A percentile compares a stretch with the other conserved stretches of the same genome.
Conservation (phyloP, 2,797 vertebrate genomes). For the Gallinago stenura region DNA sequence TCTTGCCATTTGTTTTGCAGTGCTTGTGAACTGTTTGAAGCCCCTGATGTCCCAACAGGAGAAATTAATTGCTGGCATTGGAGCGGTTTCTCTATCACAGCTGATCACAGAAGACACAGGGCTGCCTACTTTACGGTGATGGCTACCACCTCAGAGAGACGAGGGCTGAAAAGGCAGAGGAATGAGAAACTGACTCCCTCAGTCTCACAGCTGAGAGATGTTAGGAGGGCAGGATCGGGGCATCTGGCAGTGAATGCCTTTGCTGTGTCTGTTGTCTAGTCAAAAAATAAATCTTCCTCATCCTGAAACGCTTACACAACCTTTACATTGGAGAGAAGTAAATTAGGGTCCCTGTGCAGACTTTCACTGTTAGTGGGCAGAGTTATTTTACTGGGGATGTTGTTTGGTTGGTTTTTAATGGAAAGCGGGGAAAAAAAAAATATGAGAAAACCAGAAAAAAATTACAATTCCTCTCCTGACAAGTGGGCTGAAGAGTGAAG, state of each 20-base stretch:
- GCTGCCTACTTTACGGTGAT: not conserved
- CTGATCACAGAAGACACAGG: not conserved
- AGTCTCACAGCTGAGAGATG: not conserved
- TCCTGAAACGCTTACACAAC: not conserved
- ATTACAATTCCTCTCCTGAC: not conserved
- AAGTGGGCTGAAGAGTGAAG: not conserved
- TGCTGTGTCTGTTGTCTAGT: not conserved
- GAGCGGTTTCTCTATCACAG: not conserved
- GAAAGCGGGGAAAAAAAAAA: not conserved
- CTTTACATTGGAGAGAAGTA: not conserved
- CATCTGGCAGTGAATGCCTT: not conserved
- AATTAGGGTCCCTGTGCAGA: not conserved
- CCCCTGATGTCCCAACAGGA: conserved; percentile 3
- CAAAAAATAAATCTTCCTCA: not conserved
- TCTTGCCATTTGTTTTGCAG: conserved; percentile 38
- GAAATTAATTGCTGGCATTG: conserved; percentile 43
- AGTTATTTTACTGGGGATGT: not conserved
- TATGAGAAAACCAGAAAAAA: not conserved
- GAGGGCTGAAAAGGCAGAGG: not conserved
- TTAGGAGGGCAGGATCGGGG: not conserved
- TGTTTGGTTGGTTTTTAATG: not conserved
- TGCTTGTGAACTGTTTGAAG: conserved; percentile 13
- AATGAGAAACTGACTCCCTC: not conserved
- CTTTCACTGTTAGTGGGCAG: not conserved
- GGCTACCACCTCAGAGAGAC: not conserved